These are phyloP conservation scores for Glaucomys volans DNA, from an alignment of 2,113 vertebrate species.

Conservation along the genomic window DNA sequence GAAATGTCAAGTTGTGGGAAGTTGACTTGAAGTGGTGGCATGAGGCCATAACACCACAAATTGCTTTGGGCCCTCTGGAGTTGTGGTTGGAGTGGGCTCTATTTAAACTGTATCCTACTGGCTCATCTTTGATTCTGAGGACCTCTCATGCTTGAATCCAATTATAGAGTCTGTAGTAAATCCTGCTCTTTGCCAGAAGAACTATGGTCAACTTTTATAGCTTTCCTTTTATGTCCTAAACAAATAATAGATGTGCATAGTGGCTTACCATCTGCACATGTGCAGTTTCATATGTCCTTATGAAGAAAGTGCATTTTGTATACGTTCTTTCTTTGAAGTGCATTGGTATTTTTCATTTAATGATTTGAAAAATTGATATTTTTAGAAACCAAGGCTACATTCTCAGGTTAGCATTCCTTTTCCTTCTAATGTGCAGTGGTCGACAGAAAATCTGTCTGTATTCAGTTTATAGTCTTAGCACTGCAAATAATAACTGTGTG, in stretches of 20 bases:
- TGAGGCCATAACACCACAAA: slow-evolving; percentile 62
- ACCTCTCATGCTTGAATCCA: slow-evolving; percentile 67
- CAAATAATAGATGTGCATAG: slow-evolving; percentile 43
- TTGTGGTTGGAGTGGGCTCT: slow-evolving; percentile 53
- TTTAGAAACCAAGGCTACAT: neutral
- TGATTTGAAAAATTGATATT: slow-evolving; percentile 50
- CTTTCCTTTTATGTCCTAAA: slow-evolving; percentile 69
- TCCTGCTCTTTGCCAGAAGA: slow-evolving; percentile 65
- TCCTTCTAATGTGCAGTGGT: neutral
- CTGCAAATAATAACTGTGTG: neutral
- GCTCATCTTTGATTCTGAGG: slow-evolving; percentile 67
- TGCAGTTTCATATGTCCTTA: neutral
- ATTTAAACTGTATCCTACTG: slow-evolving; percentile 55
- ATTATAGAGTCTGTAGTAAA: slow-evolving; percentile 72
- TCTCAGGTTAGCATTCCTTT: slow-evolving; percentile 34
- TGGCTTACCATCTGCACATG: slow-evolving; percentile 8
- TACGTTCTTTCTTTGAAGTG: slow-evolving; percentile 57
- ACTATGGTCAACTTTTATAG: slow-evolving; percentile 61
- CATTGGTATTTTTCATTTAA: slow-evolving; percentile 44
- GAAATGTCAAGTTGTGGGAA: slow-evolving; percentile 75
- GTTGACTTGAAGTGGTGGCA: slow-evolving; percentile 62
- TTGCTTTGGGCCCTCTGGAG: slow-evolving; percentile 54
- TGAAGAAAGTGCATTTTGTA: neutral
- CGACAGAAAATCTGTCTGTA: neutral
- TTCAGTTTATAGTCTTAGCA: neutral